These are phyloP conservation scores for Centropus unirufus DNA, from an alignment of 2,113 vertebrate genomes.

Conservation along the genomic window DNA sequence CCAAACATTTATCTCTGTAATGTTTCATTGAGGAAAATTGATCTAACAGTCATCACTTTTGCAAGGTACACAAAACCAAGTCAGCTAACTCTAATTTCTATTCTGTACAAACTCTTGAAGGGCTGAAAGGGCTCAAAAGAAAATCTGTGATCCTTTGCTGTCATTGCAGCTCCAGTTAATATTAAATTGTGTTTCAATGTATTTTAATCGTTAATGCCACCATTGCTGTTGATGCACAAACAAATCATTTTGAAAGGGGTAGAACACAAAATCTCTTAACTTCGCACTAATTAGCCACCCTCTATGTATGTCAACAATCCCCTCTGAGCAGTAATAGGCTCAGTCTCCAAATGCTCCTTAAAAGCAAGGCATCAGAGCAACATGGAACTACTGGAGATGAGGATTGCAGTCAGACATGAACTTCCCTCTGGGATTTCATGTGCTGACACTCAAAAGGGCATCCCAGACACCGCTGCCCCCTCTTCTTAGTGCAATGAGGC, in stretches of 20 bases:
- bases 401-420: not conserved
- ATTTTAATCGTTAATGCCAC: not conserved
- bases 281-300: not conserved
- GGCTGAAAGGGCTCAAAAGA: not conserved
- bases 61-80: not conserved
- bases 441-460: not conserved
- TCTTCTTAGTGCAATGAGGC: not conserved
- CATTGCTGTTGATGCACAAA: not conserved
- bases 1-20: not conserved
- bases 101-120: not conserved
- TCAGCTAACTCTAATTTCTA: not conserved
- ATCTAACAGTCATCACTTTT: not conserved
- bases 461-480: rapidly evolving
- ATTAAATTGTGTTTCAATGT: not conserved
- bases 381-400: rapidly evolving
- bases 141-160: not conserved
- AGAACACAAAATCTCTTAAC: not conserved
- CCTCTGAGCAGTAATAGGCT: not conserved
- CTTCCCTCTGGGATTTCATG: not conserved
- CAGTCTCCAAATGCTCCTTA: not conserved
- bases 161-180: not conserved
- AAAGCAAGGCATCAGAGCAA: not conserved
- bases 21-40: not conserved
- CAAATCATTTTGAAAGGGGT: not conserved
- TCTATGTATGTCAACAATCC: not conserved